These are phyloP conservation scores for Clytia hemisphaerica DNA, from an alignment of 30 jellyfish, hydroid and myxozoan genomes.

Conservation along the genomic window DNA sequence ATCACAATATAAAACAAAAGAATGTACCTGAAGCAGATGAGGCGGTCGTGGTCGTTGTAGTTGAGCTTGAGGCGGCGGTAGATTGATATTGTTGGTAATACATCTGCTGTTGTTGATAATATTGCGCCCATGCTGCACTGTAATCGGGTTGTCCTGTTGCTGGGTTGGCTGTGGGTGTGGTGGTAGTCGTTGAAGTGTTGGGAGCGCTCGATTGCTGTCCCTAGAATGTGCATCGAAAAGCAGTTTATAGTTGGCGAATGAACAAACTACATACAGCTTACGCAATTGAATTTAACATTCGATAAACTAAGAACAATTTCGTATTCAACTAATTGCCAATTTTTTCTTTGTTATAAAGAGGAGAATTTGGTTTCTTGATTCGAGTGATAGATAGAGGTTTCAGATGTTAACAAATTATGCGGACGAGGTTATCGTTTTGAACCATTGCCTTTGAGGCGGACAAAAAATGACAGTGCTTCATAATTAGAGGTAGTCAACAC, in stretches of 20 bases:
- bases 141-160: slow-evolving; percentile 83
- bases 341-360: neutral
- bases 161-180: neutral
- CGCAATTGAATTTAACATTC: too few relatives aligned
- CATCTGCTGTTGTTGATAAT: slow-evolving; percentile 75
- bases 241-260: neutral
- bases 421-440: too few relatives aligned
- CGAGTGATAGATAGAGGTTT: neutral
- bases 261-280: neutral
- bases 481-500: too few relatives aligned
- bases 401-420: neutral
- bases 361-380: neutral
- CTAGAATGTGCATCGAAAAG: neutral
- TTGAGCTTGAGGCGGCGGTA: slow-evolving; percentile 28
- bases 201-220: neutral
- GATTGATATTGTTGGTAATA: slow-evolving; percentile 52
- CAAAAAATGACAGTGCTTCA: too few relatives aligned
- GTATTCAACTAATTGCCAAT: too few relatives aligned
- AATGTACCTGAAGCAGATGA: neutral
- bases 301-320: too few relatives aligned
- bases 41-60: slow-evolving; percentile 57
- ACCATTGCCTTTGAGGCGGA: too few relatives aligned
- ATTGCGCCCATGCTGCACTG: slow-evolving; percentile 89
- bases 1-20: too few relatives aligned
- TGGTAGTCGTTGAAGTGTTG: neutral